phyloP scores from a whole-genome alignment of 2,797 vertebrate genomes.

The Thaleichthys pacificus region DNA sequence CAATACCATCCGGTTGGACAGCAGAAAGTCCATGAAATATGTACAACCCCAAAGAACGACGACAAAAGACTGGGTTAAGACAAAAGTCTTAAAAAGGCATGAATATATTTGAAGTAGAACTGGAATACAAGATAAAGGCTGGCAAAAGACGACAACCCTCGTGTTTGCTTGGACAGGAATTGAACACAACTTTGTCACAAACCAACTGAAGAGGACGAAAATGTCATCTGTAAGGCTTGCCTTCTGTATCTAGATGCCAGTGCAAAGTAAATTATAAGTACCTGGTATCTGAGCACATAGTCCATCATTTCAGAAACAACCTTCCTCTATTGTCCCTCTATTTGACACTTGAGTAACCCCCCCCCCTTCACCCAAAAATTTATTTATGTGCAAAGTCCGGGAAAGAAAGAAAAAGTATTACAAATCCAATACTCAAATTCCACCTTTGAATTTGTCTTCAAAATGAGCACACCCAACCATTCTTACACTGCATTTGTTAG shows the following conservation, averaged over 20 bases:
- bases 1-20: background rate
- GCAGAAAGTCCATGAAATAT: background rate
- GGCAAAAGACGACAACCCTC: background rate
- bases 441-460: background rate
- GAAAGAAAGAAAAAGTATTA: background rate
- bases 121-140: background rate
- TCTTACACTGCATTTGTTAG: background rate
- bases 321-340: background rate
- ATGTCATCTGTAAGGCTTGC: background rate
- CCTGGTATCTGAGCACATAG: too few species aligned
- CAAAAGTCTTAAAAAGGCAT: background rate
- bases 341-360: too few species aligned
- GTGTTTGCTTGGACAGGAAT: background rate
- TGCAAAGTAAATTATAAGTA: background rate
- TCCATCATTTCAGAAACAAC: background rate
- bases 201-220: background rate
- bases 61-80: background rate
- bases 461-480: background rate
- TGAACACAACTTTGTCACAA: background rate
- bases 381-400: background rate
- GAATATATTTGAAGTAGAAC: background rate
- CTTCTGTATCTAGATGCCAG: background rate
- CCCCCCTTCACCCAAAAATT: background rate
- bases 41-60: background rate
- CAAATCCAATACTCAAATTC: background rate